These are phyloP conservation scores for Gambusia yucatana DNA, from an alignment of 2,797 vertebrate genomes.

Conservation along the genomic window DNA sequence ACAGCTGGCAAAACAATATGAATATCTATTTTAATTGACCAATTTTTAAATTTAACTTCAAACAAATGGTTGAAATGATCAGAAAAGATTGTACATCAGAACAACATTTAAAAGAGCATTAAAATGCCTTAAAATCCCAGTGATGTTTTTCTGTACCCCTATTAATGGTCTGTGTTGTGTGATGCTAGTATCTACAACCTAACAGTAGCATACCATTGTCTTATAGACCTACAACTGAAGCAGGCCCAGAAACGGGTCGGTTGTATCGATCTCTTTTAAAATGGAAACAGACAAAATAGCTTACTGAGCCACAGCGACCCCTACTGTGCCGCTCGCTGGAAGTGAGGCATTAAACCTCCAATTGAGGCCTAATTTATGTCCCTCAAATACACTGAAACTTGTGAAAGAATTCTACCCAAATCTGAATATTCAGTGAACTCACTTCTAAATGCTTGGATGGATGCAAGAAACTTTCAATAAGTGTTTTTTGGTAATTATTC, in stretches of 20 bases:
- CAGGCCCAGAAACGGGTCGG: too few species aligned
- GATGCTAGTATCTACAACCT: too few species aligned
- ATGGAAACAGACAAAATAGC: too few species aligned
- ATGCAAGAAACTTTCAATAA: neutral
- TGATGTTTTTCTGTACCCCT: neutral
- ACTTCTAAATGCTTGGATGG: neutral
- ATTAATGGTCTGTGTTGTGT: too few species aligned
- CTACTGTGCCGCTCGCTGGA: too few species aligned
- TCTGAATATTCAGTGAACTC: neutral
- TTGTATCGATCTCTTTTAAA: too few species aligned
- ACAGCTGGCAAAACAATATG: neutral
- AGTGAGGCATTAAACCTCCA: neutral
- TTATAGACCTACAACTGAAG: too few species aligned
- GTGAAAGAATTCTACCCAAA: neutral
- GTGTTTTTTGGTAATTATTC: neutral
- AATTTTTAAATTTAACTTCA: neutral
- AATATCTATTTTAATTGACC: neutral
- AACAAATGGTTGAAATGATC: neutral
- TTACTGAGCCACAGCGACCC: too few species aligned
- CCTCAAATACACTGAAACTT: neutral
- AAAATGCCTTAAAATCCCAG: neutral
- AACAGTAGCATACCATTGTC: too few species aligned
- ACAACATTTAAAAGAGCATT: neutral
- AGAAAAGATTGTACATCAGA: neutral
- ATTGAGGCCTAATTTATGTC: neutral